A percentile compares a stretch with the other conserved stretches of the same genome.
Evolutionary conservation across 2,888 invertebrate species (phyloP).

Genomic region (Agrilus mali): DNA sequence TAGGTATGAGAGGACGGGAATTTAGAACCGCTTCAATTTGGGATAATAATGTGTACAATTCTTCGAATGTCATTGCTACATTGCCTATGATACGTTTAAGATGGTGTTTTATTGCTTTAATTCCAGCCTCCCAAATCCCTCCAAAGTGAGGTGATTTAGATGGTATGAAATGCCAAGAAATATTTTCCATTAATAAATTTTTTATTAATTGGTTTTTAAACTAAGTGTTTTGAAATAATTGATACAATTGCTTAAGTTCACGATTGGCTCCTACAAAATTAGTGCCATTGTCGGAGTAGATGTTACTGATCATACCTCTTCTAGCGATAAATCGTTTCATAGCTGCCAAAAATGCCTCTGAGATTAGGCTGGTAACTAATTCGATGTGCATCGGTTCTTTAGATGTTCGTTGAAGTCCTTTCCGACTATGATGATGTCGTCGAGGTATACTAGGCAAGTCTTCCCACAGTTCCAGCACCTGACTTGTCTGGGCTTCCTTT

Average conservation of each 20-base stretch:
- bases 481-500: no score
- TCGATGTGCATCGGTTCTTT: not conserved
- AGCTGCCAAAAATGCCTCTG: not conserved
- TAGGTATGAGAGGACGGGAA: conserved; percentile 1
- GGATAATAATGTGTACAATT: conserved; percentile 2
- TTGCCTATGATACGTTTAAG: conserved; percentile 1
- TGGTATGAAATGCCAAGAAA: no score
- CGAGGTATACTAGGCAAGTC: no score
- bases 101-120: conserved; percentile 2
- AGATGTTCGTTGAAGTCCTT: no score
- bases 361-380: not conserved
- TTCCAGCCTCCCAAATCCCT: conserved; percentile 2
- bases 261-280: conserved; percentile 2
- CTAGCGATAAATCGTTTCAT: not conserved
- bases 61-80: not conserved
- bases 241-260: no score
- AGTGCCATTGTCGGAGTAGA: conserved; percentile 1
- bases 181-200: no score
- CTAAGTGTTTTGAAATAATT: no score
- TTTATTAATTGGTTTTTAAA: no score
- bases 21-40: conserved; percentile 4
- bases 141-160: conserved; percentile 4
- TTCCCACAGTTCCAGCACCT: no score
- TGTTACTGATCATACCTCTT: not conserved
- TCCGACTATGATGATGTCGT: no score